Conservation (phyloP, 2,888 invertebrate genomes). For the Acanthosepion esculentum region DNA sequence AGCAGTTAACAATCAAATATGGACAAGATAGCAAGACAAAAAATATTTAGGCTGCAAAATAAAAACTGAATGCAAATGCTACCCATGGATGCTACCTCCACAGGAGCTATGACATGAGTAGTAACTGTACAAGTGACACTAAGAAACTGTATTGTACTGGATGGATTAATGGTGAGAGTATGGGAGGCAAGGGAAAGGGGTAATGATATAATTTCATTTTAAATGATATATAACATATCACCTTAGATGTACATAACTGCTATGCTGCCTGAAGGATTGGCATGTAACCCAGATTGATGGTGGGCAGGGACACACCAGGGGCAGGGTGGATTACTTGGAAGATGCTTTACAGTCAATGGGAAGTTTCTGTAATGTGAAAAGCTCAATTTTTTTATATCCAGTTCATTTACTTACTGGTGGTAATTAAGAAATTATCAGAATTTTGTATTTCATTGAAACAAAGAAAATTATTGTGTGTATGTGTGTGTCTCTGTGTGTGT, state of each 20-base stretch:
- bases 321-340: not conserved
- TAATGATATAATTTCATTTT: not conserved
- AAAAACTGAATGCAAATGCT: not conserved
- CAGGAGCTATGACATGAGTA: constrained; percentile 2
- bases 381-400: not conserved
- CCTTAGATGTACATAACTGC: not conserved
- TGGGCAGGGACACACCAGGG: not conserved
- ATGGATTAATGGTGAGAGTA: constrained; percentile 5
- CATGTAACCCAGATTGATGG: not conserved
- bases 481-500: too few relatives aligned
- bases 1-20: constrained; percentile 17
- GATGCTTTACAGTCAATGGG: constrained; percentile 9
- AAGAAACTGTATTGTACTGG: constrained; percentile 20
- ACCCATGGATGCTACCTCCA: not conserved
- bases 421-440: not conserved
- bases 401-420: not conserved
- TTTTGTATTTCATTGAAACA: not conserved
- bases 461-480: not conserved
- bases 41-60: not conserved
- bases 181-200: not conserved
- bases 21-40: not conserved
- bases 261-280: constrained; percentile 18
- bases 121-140: constrained; percentile 11
- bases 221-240: not conserved
- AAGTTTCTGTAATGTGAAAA: not conserved